Conservation (phyloP, 2,797 vertebrate species). For the Poeciliopsis infans region DNA sequence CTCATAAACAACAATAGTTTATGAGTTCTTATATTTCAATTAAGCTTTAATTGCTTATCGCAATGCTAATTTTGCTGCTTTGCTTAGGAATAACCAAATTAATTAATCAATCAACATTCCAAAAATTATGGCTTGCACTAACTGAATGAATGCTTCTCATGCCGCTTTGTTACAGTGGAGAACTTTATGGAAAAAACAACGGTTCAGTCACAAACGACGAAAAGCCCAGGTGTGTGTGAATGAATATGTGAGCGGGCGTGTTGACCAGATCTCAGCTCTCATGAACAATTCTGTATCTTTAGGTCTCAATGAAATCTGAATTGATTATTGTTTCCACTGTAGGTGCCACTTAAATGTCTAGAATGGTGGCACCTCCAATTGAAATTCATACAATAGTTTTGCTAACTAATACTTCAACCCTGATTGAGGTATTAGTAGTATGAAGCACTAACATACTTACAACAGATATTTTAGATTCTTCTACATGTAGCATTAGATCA, state of each 20-base stretch:
- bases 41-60: no score
- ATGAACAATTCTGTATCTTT: neutral
- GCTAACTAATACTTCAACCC: neutral
- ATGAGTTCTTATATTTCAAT: no score
- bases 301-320: neutral
- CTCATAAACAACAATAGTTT: no score
- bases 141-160: conserved; percentile 27
- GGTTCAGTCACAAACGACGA: conserved; percentile 22
- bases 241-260: neutral
- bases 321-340: neutral
- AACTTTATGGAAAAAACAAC: conserved; percentile 39
- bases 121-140: conserved; percentile 16
- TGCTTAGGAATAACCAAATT: no score
- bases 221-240: conserved; percentile 54
- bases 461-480: neutral
- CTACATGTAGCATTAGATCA: neutral
- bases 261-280: neutral
- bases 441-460: neutral
- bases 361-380: neutral
- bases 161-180: conserved; percentile 48
- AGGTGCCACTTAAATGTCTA: neutral
- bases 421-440: neutral
- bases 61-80: no score
- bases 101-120: neutral
- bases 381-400: neutral